These are phyloP conservation scores for Palloptera scutellata DNA, from an alignment of 2,888 invertebrate species.

Conservation along the genomic window DNA sequence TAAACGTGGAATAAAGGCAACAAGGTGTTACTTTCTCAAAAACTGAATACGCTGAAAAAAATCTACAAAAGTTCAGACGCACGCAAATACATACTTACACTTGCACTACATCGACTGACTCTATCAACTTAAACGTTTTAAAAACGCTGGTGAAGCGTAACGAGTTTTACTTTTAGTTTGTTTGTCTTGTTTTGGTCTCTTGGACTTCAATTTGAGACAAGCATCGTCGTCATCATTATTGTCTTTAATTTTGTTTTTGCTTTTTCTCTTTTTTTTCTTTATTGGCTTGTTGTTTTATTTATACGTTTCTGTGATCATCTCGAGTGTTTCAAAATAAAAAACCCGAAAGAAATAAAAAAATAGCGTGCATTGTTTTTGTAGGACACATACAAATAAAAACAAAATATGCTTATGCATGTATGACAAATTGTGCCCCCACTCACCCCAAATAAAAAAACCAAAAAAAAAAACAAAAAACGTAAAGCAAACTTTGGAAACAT, in stretches of 20 bases:
- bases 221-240: neutral
- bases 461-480: neutral
- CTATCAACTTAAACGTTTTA: too few relatives aligned
- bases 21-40: too few relatives aligned
- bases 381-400: neutral
- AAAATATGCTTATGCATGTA: neutral
- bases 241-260: neutral
- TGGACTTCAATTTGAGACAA: neutral
- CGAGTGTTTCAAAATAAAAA: neutral
- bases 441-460: neutral
- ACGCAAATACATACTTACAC: neutral
- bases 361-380: neutral
- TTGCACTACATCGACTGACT: neutral
- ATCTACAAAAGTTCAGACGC: neutral
- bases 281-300: neutral
- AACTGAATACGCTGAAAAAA: too few relatives aligned
- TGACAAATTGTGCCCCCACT: neutral
- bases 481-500: neutral
- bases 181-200: neutral
- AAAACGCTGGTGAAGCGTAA: too few relatives aligned
- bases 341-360: neutral
- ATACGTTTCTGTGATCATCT: neutral
- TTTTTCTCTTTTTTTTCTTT: neutral
- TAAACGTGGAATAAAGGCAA: too few relatives aligned
- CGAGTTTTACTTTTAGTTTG: too few relatives aligned